Percentiles rank a stretch among this genome's conserved stretches.
Conservation (phyloP, 1,140 invertebrate species). For the Oryzaephilus surinamensis region DNA sequence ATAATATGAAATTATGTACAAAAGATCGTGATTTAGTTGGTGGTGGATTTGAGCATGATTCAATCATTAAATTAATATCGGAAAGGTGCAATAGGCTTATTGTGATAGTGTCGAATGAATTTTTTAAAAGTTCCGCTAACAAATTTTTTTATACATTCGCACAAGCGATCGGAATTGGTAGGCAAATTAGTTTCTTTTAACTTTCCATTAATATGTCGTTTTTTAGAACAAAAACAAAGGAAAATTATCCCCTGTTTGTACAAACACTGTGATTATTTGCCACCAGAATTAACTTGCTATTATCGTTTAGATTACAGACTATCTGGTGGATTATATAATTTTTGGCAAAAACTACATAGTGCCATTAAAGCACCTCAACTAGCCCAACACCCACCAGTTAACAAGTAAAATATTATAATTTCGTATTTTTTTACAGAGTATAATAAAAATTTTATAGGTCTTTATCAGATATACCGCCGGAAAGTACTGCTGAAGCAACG, state of each 20-base stretch:
- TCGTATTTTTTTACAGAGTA: no score
- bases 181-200: conserved; percentile 18
- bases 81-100: conserved; percentile 62
- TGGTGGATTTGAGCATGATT: conserved; percentile 56
- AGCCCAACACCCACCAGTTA: conserved; percentile 13
- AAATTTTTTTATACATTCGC: conserved; percentile 61
- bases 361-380: conserved; percentile 41
- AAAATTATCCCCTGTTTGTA: conserved; percentile 60
- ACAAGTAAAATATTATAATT: no score
- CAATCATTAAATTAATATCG: conserved; percentile 59
- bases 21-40: conserved; percentile 56
- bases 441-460: no score
- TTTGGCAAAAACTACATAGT: conserved; percentile 47
- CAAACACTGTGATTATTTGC: conserved; percentile 42
- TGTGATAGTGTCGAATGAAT: conserved; percentile 58
- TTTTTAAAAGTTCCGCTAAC: conserved; percentile 56
- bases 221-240: conserved; percentile 42
- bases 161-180: conserved; percentile 62
- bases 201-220: conserved; percentile 14
- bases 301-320: conserved; percentile 45
- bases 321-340: conserved; percentile 44
- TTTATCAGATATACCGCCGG: no score
- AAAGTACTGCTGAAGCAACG: no score
- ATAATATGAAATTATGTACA: conserved; percentile 52
- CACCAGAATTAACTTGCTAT: conserved; percentile 44